A percentile compares a stretch with the other conserved stretches of the same genome.
phyloP scores from a whole-genome alignment of 2,113 vertebrate genomes.

The Phyllostomus hastatus region DNA sequence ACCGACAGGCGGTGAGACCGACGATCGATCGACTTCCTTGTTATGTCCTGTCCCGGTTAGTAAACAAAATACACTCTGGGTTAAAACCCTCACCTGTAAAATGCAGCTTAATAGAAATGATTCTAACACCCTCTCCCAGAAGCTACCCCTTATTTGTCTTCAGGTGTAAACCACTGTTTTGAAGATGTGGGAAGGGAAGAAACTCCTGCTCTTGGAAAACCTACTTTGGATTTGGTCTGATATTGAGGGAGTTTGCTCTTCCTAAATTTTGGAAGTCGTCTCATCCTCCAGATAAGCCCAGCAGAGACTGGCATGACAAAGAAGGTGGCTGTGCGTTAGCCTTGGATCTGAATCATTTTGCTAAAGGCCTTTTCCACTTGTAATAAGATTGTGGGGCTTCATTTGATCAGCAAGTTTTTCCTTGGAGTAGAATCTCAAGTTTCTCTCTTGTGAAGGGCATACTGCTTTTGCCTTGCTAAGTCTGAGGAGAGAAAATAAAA shows the following conservation, averaged over 20 bases:
- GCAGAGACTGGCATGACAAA: background rate
- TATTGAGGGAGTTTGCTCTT: background rate
- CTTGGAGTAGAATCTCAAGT: constrained; percentile 10
- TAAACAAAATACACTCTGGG: background rate
- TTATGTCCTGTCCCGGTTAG: background rate
- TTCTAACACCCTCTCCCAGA: background rate
- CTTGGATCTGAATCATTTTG: background rate
- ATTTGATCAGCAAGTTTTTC: constrained; percentile 32
- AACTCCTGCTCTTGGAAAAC: background rate
- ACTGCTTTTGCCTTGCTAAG: background rate
- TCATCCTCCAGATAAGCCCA: background rate
- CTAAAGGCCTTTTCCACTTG: background rate
- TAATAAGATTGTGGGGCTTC: background rate
- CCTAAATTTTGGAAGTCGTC: background rate
- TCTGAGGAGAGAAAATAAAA: constrained; percentile 29
- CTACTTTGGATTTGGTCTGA: background rate
- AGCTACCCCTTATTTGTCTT: background rate
- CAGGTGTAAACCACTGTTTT: background rate
- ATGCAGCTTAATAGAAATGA: background rate
- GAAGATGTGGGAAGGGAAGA: background rate
- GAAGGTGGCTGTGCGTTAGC: background rate
- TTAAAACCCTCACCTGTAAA: background rate
- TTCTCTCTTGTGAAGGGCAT: background rate
- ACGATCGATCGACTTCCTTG: background rate
- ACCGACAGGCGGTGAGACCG: background rate